Base-by-base conservation (phyloP, 2,888 invertebrate species). In the Chrysodeixis includens region DNA sequence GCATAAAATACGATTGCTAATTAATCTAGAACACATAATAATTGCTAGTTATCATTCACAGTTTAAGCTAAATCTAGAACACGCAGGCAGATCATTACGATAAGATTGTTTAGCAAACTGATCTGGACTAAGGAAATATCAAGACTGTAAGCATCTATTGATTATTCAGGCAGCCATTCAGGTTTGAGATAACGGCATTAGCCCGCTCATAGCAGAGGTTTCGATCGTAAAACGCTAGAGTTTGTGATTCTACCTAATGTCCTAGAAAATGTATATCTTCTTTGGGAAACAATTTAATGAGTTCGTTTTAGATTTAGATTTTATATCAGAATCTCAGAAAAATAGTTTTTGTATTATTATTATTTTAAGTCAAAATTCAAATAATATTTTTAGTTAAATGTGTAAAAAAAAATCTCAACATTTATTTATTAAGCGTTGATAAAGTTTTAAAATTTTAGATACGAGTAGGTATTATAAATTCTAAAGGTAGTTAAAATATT, bases 121-220 rank as follows among this genome's bases (percentile, higher is more conserved):
- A 63, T 30, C 12, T 46, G 51, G 20, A 18, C 40, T 57, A 49
- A 58, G 66, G 66, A 58, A 66, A 70, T 55, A 62, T 58, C 55
- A 30, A 56, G 66, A 62, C 26, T 58, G 44, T 30, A 46, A 62
- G 44, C 40, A 32, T 62, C 46, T 59, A 62, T 74, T 57, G 55
- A 62, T 66, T 70, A 73, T 74, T 66, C 66, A 73, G 55, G 53
- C 10, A 63, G 32, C 46, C 49, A 52, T 66, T 66, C 49, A 30
- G 57, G 30, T 66, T 57, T 62, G 16, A 57, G 56, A 62, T 67
- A 74, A 62, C 61, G 51, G 53, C 18, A 70, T 70, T 73, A 61
- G 32, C 44, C 30, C 32, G 57, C 46, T 55, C 30, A 26, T 30
- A 20, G 54, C 40, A 40, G 46, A 32, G 53, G 32, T 18, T 63